A percentile compares a stretch with the other conserved stretches of the same genome.
phyloP scores from a whole-genome alignment of 2,888 invertebrate genomes.

The Pelosia muscerda region DNA sequence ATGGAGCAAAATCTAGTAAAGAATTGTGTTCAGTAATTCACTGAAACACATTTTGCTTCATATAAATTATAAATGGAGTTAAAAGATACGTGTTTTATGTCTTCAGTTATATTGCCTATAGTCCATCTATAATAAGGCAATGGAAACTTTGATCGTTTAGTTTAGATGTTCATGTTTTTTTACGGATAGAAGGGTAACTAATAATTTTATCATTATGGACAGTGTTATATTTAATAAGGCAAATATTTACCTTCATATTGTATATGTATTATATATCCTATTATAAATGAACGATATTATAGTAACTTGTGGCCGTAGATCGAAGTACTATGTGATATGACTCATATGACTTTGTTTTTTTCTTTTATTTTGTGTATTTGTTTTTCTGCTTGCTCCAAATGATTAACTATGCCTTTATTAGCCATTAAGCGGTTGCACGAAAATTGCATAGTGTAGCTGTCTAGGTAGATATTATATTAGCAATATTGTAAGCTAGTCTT shows the following conservation, averaged over 20 bases:
- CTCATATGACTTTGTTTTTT: neutral
- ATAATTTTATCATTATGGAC: neutral
- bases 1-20: neutral
- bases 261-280: neutral
- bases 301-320: neutral
- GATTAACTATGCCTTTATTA: neutral
- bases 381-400: neutral
- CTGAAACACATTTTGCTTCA: neutral
- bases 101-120: slow-evolving; percentile 6
- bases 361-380: neutral
- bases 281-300: neutral
- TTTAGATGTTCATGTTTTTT: neutral
- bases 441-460: neutral
- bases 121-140: neutral
- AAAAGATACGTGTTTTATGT: neutral
- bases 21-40: neutral
- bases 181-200: neutral
- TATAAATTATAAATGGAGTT: neutral
- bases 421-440: neutral
- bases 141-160: neutral
- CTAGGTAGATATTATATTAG: neutral
- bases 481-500: neutral
- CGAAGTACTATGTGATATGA: neutral
- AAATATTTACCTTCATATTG: neutral
- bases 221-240: neutral